Conservation (phyloP, 2,888 invertebrate genomes). For the Bembecia ichneumoniformis region DNA sequence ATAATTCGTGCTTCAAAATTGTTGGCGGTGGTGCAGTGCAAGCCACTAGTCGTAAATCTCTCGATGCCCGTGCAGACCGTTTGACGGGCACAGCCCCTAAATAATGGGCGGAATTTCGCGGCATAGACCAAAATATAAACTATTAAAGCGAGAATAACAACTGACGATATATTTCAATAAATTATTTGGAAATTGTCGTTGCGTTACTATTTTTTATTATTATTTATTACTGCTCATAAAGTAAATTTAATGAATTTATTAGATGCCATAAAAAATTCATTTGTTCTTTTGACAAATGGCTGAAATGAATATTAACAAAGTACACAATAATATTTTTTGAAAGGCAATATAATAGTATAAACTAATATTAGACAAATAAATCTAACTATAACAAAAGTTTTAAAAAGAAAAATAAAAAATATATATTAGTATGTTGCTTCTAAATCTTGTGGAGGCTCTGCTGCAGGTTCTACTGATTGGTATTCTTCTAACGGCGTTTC, state of each 20-base stretch:
- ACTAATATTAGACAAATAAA: neutral
- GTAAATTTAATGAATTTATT: neutral
- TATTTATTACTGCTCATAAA: too few relatives aligned
- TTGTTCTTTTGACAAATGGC: neutral
- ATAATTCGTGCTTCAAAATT: neutral
- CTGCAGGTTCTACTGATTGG: constrained; percentile 8
- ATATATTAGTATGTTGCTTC: constrained; percentile 1
- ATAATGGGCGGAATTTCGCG: constrained; percentile 51
- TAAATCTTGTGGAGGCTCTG: constrained; percentile 7
- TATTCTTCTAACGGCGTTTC: constrained; percentile 6
- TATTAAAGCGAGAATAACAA: constrained; percentile 41
- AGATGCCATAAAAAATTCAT: neutral
- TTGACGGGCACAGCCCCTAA: constrained; percentile 42
- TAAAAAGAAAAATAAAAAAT: neutral
- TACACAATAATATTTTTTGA: neutral
- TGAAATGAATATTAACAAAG: neutral
- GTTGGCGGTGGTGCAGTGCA: neutral
- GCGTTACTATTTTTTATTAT: too few relatives aligned
- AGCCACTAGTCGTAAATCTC: constrained; percentile 32
- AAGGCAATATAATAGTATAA: neutral
- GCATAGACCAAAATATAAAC: constrained; percentile 48
- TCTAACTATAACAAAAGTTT: neutral
- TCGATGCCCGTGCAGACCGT: constrained; percentile 35
- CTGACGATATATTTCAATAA: constrained; percentile 11
- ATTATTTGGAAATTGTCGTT: neutral